Evolutionary conservation across 2,888 invertebrate genomes (phyloP).

Genomic region (Cataglyphis rosenhaueri): DNA sequence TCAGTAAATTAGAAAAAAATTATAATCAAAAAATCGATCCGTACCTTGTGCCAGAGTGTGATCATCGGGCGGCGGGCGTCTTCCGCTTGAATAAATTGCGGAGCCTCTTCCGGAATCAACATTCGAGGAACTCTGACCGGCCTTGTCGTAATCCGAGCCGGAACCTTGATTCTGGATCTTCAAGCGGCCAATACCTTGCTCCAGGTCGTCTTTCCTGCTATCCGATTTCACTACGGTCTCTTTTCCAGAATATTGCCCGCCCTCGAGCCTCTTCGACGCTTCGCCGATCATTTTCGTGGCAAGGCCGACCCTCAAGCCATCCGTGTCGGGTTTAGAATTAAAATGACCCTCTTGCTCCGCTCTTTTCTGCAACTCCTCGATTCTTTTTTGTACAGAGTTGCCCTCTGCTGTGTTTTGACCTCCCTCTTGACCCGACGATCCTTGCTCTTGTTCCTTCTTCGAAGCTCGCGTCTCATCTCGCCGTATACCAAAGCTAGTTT

Average conservation of each 20-base stretch:
- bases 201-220: constrained; percentile 79
- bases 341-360: constrained; percentile 75
- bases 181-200: constrained; percentile 81
- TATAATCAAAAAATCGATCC: constrained; percentile 8
- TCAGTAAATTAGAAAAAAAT: background rate
- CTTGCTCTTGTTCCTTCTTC: constrained; percentile 74
- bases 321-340: constrained; percentile 66
- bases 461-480: constrained; percentile 78
- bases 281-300: constrained; percentile 64
- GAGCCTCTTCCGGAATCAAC: constrained; percentile 93
- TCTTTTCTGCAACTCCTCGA: constrained; percentile 80
- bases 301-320: constrained; percentile 67
- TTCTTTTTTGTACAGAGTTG: constrained; percentile 76
- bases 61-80: constrained; percentile 87
- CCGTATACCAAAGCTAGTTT: constrained; percentile 82
- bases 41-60: constrained; percentile 81
- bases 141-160: constrained; percentile 90
- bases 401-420: constrained; percentile 58
- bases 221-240: constrained; percentile 73
- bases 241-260: constrained; percentile 67
- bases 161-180: constrained; percentile 83
- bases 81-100: constrained; percentile 92
- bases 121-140: constrained; percentile 90
- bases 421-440: constrained; percentile 59
- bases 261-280: constrained; percentile 72